These are phyloP conservation scores for Lycodopsis pacificus DNA, from an alignment of 2,797 vertebrate genomes.

Conservation along the genomic window DNA sequence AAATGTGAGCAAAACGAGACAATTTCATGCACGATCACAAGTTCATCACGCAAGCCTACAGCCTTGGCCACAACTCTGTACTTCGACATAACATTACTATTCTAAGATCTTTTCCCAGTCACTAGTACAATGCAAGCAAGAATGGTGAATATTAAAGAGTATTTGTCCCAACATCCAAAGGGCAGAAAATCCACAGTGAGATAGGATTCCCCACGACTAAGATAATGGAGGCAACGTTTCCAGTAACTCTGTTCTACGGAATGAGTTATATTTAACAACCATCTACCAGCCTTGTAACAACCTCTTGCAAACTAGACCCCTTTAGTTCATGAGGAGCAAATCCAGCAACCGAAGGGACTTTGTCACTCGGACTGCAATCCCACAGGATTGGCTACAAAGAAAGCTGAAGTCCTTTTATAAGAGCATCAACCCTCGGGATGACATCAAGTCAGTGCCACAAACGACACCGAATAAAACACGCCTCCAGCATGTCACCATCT, in stretches of 20 bases:
- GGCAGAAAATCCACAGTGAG: slow-evolving; percentile 72
- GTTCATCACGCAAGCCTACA: slow-evolving; percentile 60
- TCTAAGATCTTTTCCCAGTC: slow-evolving; percentile 42
- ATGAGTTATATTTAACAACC: slow-evolving; percentile 69
- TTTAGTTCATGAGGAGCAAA: slow-evolving; percentile 73
- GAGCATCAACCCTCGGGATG: slow-evolving; percentile 79
- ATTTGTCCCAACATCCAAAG: slow-evolving; percentile 70
- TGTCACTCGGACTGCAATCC: slow-evolving; percentile 70
- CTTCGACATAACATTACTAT: slow-evolving; percentile 48
- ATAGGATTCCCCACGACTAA: slow-evolving; percentile 67
- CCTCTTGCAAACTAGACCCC: slow-evolving; percentile 73
- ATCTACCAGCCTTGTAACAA: slow-evolving; percentile 76
- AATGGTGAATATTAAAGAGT: slow-evolving; percentile 49
- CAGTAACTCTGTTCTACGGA: slow-evolving; percentile 62
- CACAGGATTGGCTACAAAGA: slow-evolving; percentile 79
- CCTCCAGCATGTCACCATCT: slow-evolving; percentile 85
- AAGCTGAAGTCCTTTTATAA: slow-evolving; percentile 77
- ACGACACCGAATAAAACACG: slow-evolving; percentile 80
- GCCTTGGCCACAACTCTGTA: slow-evolving; percentile 58
- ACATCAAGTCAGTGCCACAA: slow-evolving; percentile 80
- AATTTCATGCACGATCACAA: slow-evolving; percentile 71
- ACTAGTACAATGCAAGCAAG: slow-evolving; percentile 58
- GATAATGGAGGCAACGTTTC: slow-evolving; percentile 67
- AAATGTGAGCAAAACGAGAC: slow-evolving; percentile 23
- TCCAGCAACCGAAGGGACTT: slow-evolving; percentile 75